Evolutionary conservation across 2,888 invertebrate species (phyloP), one percentile per base, ranked within the genome.

Genomic region (Calliphora vomitoria): DNA sequence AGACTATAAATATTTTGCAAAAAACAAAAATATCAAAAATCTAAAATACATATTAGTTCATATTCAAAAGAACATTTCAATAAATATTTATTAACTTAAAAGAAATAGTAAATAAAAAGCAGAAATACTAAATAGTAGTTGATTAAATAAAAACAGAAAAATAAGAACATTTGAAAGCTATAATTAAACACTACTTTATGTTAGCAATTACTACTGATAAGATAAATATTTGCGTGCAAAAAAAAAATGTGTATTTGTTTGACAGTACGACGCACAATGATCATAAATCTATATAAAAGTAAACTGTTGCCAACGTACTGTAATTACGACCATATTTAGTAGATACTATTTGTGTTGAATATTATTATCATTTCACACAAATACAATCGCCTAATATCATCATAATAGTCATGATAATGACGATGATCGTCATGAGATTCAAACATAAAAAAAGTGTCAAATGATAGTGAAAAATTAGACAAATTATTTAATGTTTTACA

Each of bases 161-260:
- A 38, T 31, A 35, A 18, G 8, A 35, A 10, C 50, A 5, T 62
- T 44, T 71, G 18, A 18, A 71, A 72, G 50, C 11, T 20, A 66
- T 20, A 66, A 44, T 55, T 58, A 72, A 62, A 74, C 0, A 47
- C 8, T 18, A 38, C 20, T 68, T 82, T 20, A 44, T 53, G 76
- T 15, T 79, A 13, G 35, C 75, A 38, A 66, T 4, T 20, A 55
- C 47, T n/a, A 44, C 71, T 81, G 87, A 87, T 87, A 81, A 87
- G 83, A 84, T 81, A 86, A 75, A 64, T 47, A 69, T 79, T 82
- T 72, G 81, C 47, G 64, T 71, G 47, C 11, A 20, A 3, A 66
- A 55, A 74, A 62, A 38, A n/a, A 1, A 50, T 20, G 41, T 8
- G 20, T 38, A 60, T 41, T 44, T 31, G 15, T 50, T 13, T 50